phyloP scores from a whole-genome alignment of 2,888 invertebrate genomes.

The Willowsia nigromaculata region DNA sequence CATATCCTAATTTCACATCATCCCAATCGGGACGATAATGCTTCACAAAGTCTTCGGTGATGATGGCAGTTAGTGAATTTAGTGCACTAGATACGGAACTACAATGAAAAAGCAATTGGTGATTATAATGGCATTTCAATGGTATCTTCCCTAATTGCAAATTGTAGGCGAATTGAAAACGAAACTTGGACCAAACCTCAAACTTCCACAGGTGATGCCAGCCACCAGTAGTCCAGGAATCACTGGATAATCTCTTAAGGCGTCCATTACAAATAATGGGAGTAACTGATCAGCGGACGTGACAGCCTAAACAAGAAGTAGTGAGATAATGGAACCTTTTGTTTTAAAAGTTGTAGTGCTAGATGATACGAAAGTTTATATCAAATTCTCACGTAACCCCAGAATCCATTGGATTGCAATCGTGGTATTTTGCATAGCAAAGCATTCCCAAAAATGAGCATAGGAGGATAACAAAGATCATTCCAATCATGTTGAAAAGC shows the following conservation, averaged over 20 bases:
- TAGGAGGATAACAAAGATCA: constrained; percentile 70
- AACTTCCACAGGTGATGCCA: constrained; percentile 90
- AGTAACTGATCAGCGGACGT: constrained; percentile 78
- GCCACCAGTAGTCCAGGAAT: constrained; percentile 93
- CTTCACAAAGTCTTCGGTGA: constrained; percentile 91
- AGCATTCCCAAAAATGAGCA: constrained; percentile 73
- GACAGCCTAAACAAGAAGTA: constrained; percentile 53
- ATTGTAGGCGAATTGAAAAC: neutral
- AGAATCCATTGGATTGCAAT: constrained; percentile 71
- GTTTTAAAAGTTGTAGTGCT: no score
- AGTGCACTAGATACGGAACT: constrained; percentile 97
- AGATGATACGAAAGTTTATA: no score
- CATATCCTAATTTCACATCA: constrained; percentile 84
- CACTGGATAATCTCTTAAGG: constrained; percentile 86
- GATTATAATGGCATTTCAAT: no score
- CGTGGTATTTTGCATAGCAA: constrained; percentile 62
- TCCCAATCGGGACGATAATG: constrained; percentile 42
- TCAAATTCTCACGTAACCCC: constrained; percentile 57
- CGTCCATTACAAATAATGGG: constrained; percentile 82
- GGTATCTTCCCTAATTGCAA: no score
- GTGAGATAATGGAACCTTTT: neutral
- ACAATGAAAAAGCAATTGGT: no score
- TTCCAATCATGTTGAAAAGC: constrained; percentile 74
- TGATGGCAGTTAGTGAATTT: constrained; percentile 94
- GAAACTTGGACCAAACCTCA: neutral